Evolutionary conservation across 2,888 invertebrate genomes (phyloP), one percentile per base, ranked within the genome.

Genomic region (Exocentrus adspersus): DNA sequence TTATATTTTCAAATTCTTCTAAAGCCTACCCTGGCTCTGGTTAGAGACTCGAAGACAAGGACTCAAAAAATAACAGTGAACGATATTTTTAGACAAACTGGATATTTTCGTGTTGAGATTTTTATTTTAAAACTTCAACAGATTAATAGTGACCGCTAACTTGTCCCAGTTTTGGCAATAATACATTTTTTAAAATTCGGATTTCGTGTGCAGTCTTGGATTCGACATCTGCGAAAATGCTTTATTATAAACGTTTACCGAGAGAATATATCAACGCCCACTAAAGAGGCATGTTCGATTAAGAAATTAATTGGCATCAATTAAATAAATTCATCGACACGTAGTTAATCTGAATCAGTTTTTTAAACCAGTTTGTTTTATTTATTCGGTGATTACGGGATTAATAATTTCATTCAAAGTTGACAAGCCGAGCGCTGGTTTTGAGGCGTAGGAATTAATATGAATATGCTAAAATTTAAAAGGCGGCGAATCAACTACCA

Each of bases 51-150:
- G 37, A n/a, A 2, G 37, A 37, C 12, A n/a, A 37, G 12, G 14
- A 37, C 37, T 37, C 10, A 14, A 37, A 37, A 45, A 20, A 54
- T 57, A 46, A 19, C 57, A 57, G 32, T 24, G 57, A 57, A 45
- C 57, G 57, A 19, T 46, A 57, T 57, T 57, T 57, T 57, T 45
- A 32, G 57, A 42, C 5, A 12, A 19, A 7, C 24, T 21, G 28
- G n/a, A 21, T 43, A 21, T 43, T 42, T 54, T 54, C 42, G 42
- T 20, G 42, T 20, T 16, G 43, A n/a, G 43, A 57, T 24, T 46
- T 28, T 57, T 57, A 57, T 57, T 57, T 57, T 57, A 32, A 46
- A 45, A 32, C 21, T 7, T 46, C 46, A 57, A 57, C 37, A 10
- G 57, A 32, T 45, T n/a, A 19, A 28, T 57, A 45, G 24, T 16